A percentile compares a stretch with the other conserved stretches of the same genome.
Evolutionary conservation across 2,888 invertebrate species (phyloP).

Genomic region (Hirtodrosophila duncani): DNA sequence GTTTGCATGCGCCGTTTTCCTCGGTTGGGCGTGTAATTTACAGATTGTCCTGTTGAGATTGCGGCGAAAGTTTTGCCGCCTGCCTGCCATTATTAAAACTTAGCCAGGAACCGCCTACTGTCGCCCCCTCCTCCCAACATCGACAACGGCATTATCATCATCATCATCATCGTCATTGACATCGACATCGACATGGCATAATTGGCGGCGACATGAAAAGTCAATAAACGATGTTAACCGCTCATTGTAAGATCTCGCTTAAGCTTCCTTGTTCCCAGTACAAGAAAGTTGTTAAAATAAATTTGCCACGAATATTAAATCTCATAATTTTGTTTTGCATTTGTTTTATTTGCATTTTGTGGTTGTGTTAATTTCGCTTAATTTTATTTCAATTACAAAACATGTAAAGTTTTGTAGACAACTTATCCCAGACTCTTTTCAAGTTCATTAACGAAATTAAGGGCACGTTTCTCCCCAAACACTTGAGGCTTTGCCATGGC

Average conservation of each 20-base stretch:
- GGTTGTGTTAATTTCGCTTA: slow-evolving; percentile 43
- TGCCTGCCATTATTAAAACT: slow-evolving; percentile 45
- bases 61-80: slow-evolving; percentile 50
- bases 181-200: slow-evolving; percentile 38
- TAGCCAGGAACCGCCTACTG: slow-evolving; percentile 10
- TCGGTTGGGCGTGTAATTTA: slow-evolving; percentile 56
- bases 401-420: slow-evolving; percentile 12
- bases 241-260: too few species aligned
- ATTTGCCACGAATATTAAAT: slow-evolving; percentile 33
- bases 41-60: slow-evolving; percentile 71
- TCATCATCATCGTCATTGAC: too few species aligned
- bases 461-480: slow-evolving; percentile 12
- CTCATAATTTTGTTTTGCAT: slow-evolving; percentile 41
- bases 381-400: slow-evolving; percentile 56
- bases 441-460: slow-evolving; percentile 64
- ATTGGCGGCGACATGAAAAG: slow-evolving; percentile 65
- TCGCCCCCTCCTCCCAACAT: slow-evolving; percentile 13
- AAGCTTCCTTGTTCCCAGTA: slow-evolving; percentile 5
- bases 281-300: slow-evolving; percentile 39
- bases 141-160: too few species aligned
- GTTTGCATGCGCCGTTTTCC: slow-evolving; percentile 29
- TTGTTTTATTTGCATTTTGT: too few species aligned
- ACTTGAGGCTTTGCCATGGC: slow-evolving; percentile 14
- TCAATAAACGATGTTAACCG: slow-evolving; percentile 56
- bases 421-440: slow-evolving; percentile 15